Conservation (phyloP, 2,888 invertebrate genomes). For the Cremastinae sp. region DNA sequence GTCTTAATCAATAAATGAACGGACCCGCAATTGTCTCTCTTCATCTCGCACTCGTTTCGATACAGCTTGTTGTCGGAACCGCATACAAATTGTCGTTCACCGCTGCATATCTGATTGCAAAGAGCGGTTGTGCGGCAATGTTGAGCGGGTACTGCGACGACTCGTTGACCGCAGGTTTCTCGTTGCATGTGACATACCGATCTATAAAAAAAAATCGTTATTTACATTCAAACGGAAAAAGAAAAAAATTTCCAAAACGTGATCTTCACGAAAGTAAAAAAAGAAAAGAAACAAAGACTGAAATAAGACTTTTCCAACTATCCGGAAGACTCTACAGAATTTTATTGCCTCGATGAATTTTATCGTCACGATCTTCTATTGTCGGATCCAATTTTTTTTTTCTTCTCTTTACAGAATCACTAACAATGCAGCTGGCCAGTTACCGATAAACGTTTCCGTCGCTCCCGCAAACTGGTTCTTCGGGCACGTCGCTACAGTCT, state of each 20-base stretch:
- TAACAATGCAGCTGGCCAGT: slow-evolving; percentile 53
- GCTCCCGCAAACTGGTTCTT: slow-evolving; percentile 92
- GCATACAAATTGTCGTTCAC: slow-evolving; percentile 90
- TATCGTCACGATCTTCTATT: neutral
- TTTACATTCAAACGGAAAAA: neutral
- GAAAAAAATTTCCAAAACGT: slow-evolving; percentile 4
- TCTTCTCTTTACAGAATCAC: slow-evolving; percentile 13
- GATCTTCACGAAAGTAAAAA: neutral
- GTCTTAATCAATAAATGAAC: slow-evolving; percentile 66
- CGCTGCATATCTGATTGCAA: slow-evolving; percentile 88
- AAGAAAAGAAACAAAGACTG: neutral
- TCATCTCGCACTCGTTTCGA: slow-evolving; percentile 95
- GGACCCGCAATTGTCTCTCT: slow-evolving; percentile 93
- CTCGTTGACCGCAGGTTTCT: slow-evolving; percentile 92
- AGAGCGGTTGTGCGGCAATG: slow-evolving; percentile 93
- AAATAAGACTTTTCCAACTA: neutral
- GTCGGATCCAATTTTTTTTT: slow-evolving; percentile 17
- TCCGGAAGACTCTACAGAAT: slow-evolving; percentile 34
- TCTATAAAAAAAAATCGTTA: slow-evolving; percentile 78
- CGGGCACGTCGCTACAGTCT: slow-evolving; percentile 82
- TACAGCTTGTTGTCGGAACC: slow-evolving; percentile 95
- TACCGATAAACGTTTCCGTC: slow-evolving; percentile 94
- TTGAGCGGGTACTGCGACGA: slow-evolving; percentile 90
- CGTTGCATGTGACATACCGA: slow-evolving; percentile 92
- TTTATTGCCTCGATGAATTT: slow-evolving; percentile 15